phyloP scores from a whole-genome alignment of 2,113 vertebrate genomes.

The Dasyornis broadbenti region DNA sequence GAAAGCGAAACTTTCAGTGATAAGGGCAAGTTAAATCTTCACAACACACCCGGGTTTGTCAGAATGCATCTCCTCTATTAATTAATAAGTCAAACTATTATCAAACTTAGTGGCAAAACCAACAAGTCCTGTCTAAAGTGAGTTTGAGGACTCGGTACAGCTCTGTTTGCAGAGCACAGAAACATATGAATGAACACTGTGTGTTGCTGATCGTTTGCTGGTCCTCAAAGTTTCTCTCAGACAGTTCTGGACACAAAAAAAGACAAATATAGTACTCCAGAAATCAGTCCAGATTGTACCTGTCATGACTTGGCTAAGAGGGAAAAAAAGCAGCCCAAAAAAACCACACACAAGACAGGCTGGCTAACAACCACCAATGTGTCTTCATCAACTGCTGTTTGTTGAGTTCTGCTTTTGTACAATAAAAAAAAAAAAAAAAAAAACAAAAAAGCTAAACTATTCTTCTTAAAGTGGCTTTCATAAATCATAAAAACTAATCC shows the following conservation, averaged over 20 bases:
- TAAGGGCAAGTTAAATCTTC: background rate
- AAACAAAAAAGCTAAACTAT: background rate
- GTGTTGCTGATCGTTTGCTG: background rate
- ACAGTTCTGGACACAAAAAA: conserved; percentile 20
- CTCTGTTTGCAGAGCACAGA: background rate
- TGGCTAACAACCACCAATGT: conserved; percentile 32
- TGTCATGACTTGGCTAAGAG: conserved; percentile 52
- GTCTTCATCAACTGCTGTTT: conserved; percentile 18
- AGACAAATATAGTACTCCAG: conserved; percentile 28
- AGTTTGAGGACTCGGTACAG: background rate
- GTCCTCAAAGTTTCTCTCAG: conserved; percentile 2
- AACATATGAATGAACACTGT: background rate
- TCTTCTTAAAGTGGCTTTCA: conserved; percentile 31
- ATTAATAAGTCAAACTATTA: background rate
- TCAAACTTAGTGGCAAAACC: background rate
- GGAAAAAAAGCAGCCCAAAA: background rate
- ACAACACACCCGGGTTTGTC: background rate
- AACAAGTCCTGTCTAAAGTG: background rate
- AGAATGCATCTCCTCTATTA: background rate
- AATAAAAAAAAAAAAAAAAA: background rate
- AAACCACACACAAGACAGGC: conserved; percentile 12
- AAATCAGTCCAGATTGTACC: conserved; percentile 52
- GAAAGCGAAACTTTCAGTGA: background rate
- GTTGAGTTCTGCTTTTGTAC: background rate
- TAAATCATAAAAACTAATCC: conserved; percentile 60